A percentile compares a stretch with the other conserved stretches of the same genome.
Evolutionary conservation across 92 coral and sea anemone species (phyloP).

Genomic region (Palythoa grandiflora): DNA sequence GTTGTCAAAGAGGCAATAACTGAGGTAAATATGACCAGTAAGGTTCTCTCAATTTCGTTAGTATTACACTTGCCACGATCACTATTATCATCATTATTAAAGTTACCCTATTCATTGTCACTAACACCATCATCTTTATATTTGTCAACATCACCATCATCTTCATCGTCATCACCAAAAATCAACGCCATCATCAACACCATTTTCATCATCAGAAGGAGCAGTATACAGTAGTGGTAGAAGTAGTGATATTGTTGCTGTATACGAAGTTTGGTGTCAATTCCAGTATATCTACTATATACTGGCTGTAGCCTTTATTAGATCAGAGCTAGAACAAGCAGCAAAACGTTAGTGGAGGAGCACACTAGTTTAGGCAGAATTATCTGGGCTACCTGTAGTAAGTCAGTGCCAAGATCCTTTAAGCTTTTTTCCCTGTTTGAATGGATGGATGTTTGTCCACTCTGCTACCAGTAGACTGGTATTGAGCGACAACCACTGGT

Average conservation of each 20-base stretch:
- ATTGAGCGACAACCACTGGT: no score
- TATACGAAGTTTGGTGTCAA: neutral
- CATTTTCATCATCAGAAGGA: no score
- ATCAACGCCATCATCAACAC: no score
- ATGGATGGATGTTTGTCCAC: no score
- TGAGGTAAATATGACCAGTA: conserved; percentile 70
- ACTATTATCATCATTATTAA: neutral
- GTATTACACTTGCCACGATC: neutral
- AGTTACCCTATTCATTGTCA: no score
- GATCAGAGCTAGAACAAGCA: neutral
- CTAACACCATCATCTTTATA: neutral
- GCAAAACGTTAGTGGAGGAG: no score
- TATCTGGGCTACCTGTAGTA: neutral
- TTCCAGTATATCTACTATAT: no score
- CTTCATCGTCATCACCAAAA: no score
- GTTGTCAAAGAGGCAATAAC: conserved; percentile 91
- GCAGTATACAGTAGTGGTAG: neutral
- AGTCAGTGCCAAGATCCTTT: no score
- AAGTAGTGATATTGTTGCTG: neutral
- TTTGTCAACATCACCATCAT: no score
- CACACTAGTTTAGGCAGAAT: neutral
- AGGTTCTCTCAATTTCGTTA: neutral
- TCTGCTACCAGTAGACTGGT: no score
- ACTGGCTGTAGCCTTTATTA: neutral
- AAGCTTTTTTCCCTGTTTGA: no score